Evolutionary conservation across 2,113 vertebrate species (phyloP), one percentile per base, ranked within the genome.

Genomic region (Atractosteus spatula): DNA sequence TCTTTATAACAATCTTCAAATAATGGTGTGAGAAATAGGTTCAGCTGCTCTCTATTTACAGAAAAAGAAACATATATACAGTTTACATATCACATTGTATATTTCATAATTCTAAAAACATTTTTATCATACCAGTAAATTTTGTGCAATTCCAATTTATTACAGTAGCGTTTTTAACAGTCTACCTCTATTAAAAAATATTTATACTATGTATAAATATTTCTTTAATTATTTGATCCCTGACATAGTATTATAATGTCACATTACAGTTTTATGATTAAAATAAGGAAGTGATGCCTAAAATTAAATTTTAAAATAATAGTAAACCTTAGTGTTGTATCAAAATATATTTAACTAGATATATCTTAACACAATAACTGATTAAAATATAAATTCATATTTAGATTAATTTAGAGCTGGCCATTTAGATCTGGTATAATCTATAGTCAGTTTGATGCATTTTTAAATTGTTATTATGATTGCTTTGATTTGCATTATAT

Each of bases 1-100:
- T 68, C 66, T 44, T 66, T 67, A 43, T 75, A 73, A 67, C 71
- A 74, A 55, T 17, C 69, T 73, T 29, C 74, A 66, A 80, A 74
- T 77, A 75, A 64, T 67, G 73, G 69, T 71, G 74, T 69, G 71
- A 77, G 61, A 65, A 69, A 57, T 55, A 66, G 67, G 17, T 57
- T 65, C 17, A 47, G 62, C 43, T 56, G 65, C 65, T 61, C 66
- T 55, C 41, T 72, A 47, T 68, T 55, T 55, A 64, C 5, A 51
- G 47, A 51, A 66, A 61, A 55, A 63, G 65, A 67, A 51, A 16
- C 54, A 3, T 65, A 44, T 13, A 13, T 44, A 14, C 7, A 44
- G 29, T 29, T 29, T 29, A 29, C 29, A 29, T 29, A 29, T 29
- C 29, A 29, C 29, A 29, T 29, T 29, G n/a, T 16, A 63, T 16